Conservation (phyloP, 2,797 vertebrate species). For the Argentina silus region DNA sequence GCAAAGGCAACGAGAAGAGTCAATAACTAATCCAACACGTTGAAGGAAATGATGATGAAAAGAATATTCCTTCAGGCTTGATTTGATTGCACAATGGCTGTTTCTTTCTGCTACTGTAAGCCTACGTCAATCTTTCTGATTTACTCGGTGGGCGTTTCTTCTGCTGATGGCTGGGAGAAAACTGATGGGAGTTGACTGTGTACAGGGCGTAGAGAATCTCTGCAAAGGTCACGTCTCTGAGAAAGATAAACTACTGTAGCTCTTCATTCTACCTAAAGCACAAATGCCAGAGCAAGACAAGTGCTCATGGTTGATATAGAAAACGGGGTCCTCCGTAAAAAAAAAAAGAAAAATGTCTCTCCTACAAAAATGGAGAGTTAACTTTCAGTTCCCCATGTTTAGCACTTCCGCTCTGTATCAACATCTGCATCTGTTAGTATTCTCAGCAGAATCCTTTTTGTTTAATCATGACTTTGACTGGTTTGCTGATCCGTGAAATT, state of each 20-base stretch:
- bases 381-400: too few species aligned
- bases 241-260: background rate
- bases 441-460: conserved; percentile 3
- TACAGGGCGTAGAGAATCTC: background rate
- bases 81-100: background rate
- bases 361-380: too few species aligned
- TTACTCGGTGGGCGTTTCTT: background rate
- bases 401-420: conserved; percentile 7
- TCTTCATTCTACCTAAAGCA: too few species aligned
- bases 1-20: too few species aligned
- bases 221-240: background rate
- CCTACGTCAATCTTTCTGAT: background rate
- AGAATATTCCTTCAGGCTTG: background rate
- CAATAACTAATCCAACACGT: too few species aligned
- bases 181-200: background rate
- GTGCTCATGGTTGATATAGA: background rate
- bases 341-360: too few species aligned
- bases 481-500: conserved; percentile 39
- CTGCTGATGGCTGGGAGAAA: background rate
- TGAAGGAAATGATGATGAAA: background rate
- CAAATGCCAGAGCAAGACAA: background rate
- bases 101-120: background rate
- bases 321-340: too few species aligned
- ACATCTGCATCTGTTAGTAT: conserved; percentile 23
- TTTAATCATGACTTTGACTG: conserved; percentile 39